Evolutionary conservation across 2,113 vertebrate species (phyloP), one percentile per base, ranked within the genome.

Genomic region (Rhodinocichla rosea): DNA sequence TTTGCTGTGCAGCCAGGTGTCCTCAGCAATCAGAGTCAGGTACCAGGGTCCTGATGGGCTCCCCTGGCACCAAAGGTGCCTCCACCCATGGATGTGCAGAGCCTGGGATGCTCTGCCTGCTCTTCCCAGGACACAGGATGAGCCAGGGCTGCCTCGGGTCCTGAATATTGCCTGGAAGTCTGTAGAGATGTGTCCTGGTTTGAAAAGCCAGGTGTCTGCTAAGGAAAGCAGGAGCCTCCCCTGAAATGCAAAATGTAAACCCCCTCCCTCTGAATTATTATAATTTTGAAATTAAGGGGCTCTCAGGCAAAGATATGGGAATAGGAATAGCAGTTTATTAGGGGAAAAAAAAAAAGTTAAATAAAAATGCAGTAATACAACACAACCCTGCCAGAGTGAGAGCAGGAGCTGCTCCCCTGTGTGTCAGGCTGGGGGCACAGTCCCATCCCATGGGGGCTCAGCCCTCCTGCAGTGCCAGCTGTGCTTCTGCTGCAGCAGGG

Each of bases 111-210:
- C 47, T 82, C 62, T 62, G 13, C 62, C 35, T 55, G 24, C 0
- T 0, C 52, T 73, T 24, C 13, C 26, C 33, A 28, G 71, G 21
- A 14, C 0, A 0, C 6, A 10, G 50, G 35, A 42, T 0, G 3
- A 5, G 32, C 67, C 42, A 18, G 71, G 47, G 9, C 3, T 45
- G 22, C 6, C 17, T 17, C 2, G 0, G 78, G 28, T 75, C 47
- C 57, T 42, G 63, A 24, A 49, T 44, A 28, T 3, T 28, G 19
- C 30, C 52, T 40, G 13, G 12, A 22, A 62, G 11, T 53, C 26
- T 42, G 20, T 1, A 8, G 0, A 17, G 47, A 24, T 37, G 15
- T 9, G 24, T 60, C 16, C 13, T 3, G 24, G 35, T 37, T 60
- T 60, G 35, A 8, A 37, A 12, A 60, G 35, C 2, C 35, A 37